Base-by-base conservation (phyloP, 2,888 invertebrate genomes). In the Trisateles emortualis region DNA sequence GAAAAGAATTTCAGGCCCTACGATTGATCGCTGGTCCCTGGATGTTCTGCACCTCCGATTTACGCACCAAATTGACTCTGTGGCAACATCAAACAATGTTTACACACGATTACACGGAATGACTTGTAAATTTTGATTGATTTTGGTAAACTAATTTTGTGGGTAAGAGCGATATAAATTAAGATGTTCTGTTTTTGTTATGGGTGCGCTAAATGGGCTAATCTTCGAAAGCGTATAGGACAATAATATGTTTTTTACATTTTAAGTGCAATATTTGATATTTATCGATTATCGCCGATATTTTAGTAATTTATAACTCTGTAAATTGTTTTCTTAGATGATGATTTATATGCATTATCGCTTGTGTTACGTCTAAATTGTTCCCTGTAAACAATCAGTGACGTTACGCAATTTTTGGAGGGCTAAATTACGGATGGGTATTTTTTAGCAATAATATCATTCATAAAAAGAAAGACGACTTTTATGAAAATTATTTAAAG, bases 11-110 rank as follows among this genome's bases (percentile, higher is more conserved):
- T 53, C 67, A 70, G 70, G 67, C 72, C 70, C 64, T 49, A 68
- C 72, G 81, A 84, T 87, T 86, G 87, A 85, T 83, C 81, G 83
- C 58, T 64, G 49, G 68, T 55, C 71, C 71, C 71, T 71, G 65
- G 56, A 47, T 60, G 13, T 33, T 61, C 48, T 57, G 52, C 76
- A 74, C 72, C 73, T 77, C 71, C 68, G 64, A 75, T 73, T 73
- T 72, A 76, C 69, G 68, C 63, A 71, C 63, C 71, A 68, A 78
- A 78, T 79, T 74, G 74, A 74, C 72, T 74, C 49, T 56, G 65
- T 59, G 56, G 54, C 57, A 72, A 75, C 61, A 76, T 74, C 54
- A 51, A 69, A 70, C 49, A 62, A 67, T 59, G 57, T 72, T 69
- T 62, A 55, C 57, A 30, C 39, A 46, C 49, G 55, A 59, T 68